Conservation (phyloP, 2,113 vertebrate genomes). For the Ariopsis seemanni region DNA sequence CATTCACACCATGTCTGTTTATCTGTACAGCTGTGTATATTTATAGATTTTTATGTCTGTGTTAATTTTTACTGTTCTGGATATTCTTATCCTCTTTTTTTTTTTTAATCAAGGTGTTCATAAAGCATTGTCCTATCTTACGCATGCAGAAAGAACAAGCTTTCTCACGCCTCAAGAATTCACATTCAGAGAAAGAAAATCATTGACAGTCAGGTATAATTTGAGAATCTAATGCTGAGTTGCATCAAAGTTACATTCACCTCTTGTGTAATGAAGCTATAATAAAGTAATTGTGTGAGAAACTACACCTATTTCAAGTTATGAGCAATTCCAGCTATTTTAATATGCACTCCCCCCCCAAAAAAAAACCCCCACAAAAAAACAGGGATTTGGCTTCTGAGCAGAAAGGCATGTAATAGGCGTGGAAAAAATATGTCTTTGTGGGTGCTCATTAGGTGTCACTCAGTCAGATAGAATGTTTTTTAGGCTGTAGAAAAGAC, state of each 20-base stretch:
- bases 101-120: not conserved
- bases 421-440: conserved; percentile 31
- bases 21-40: not conserved
- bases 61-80: not conserved
- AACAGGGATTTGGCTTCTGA: not conserved
- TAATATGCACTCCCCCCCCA: not conserved
- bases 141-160: not conserved
- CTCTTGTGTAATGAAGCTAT: not conserved
- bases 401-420: conserved; percentile 10
- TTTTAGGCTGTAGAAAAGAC: conserved; percentile 15
- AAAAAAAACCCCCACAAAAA: not conserved
- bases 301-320: not conserved
- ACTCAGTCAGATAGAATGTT: conserved; percentile 14
- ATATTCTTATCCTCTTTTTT: not conserved
- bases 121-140: not conserved
- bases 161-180: not conserved
- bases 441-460: conserved; percentile 28
- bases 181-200: not conserved
- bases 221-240: not conserved
- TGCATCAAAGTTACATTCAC: not conserved
- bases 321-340: not conserved
- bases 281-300: not conserved
- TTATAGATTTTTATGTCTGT: not conserved
- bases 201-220: not conserved
- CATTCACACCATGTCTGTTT: not conserved